Evolutionary conservation across 1,140 invertebrate species (phyloP).

Genomic region (Campodea augens): DNA sequence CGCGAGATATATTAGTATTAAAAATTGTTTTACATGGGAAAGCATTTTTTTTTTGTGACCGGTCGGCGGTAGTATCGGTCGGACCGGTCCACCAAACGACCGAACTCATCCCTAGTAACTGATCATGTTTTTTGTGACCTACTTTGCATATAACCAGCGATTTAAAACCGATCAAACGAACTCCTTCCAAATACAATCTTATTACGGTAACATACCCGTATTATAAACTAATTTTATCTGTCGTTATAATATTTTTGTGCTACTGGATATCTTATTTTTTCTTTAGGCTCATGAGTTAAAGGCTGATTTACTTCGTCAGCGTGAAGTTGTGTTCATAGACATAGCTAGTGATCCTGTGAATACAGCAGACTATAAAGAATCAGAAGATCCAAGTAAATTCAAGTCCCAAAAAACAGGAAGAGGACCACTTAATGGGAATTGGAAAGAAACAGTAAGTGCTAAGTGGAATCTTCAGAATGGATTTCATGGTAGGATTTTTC

Average conservation of each 20-base stretch:
- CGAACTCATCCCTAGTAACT: too few relatives aligned
- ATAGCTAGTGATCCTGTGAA: constrained; percentile 79
- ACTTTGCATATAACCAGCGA: too few relatives aligned
- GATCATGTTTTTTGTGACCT: too few relatives aligned
- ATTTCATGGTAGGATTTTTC: too few relatives aligned
- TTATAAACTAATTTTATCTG: background rate
- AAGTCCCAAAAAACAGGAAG: constrained; percentile 84
- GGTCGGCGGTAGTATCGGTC: too few relatives aligned
- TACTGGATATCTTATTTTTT: too few relatives aligned
- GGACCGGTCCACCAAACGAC: too few relatives aligned
- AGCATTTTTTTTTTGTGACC: too few relatives aligned
- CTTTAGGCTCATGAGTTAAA: constrained; percentile 69
- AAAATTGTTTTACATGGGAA: too few relatives aligned
- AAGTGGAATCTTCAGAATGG: too few relatives aligned
- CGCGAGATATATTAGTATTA: too few relatives aligned
- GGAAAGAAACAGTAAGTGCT: constrained; percentile 46
- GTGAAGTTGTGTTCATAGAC: constrained; percentile 82
- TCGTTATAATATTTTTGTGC: background rate
- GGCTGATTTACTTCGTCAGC: constrained; percentile 65
- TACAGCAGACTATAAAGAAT: constrained; percentile 65
- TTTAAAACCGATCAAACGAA: too few relatives aligned
- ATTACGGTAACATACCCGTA: background rate
- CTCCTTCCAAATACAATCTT: background rate
- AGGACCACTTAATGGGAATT: constrained; percentile 68
- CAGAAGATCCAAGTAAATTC: constrained; percentile 75